Conservation (phyloP, 2,888 invertebrate species). For the Stramonita haemastoma region DNA sequence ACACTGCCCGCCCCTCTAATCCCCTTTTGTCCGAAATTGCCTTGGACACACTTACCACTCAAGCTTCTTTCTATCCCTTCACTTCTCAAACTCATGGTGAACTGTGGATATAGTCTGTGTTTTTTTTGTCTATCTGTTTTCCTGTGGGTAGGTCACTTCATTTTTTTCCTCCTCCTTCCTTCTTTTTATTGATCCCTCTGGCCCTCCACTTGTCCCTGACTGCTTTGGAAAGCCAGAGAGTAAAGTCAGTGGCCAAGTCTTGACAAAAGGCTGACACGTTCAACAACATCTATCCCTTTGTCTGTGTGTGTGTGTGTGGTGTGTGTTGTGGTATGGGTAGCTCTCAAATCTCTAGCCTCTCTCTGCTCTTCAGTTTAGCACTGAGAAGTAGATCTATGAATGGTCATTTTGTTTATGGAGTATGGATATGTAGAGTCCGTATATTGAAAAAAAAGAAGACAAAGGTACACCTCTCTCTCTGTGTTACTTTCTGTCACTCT, state of each 20-base stretch:
- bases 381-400: no score
- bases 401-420: no score
- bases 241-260: no score
- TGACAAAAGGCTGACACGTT: neutral
- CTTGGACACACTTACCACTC: slow-evolving; percentile 1
- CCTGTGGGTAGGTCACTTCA: neutral
- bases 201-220: no score
- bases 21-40: neutral
- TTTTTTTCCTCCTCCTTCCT: neutral
- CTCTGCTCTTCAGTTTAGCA: no score
- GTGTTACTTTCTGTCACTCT: no score
- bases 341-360: no score
- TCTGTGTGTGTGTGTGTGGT: neutral
- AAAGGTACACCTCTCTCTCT: no score
- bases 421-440: no score
- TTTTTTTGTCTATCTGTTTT: neutral
- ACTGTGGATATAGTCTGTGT: neutral
- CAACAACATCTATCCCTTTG: neutral
- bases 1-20: neutral
- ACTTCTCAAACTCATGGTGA: neutral
- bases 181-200: neutral
- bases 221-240: no score
- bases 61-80: neutral
- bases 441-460: no score
- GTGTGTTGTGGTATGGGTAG: neutral